Conservation (phyloP, 2,888 invertebrate species). For the Eupithecia dodoneata region DNA sequence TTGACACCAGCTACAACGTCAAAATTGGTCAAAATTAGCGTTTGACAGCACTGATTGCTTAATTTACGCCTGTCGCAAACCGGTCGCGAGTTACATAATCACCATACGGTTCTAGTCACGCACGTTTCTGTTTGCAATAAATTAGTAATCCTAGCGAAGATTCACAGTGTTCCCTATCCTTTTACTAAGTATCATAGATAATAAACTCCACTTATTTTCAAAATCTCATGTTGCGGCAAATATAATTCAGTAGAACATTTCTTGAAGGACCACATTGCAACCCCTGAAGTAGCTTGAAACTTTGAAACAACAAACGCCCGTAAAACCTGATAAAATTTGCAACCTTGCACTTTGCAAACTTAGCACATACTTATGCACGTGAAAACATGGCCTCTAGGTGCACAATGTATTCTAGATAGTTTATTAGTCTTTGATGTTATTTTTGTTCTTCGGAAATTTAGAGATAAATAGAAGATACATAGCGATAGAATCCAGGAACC, state of each 20-base stretch:
- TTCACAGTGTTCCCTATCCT: background rate
- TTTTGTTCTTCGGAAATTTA: too few relatives aligned
- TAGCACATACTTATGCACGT: too few relatives aligned
- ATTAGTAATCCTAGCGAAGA: background rate
- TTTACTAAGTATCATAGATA: too few relatives aligned
- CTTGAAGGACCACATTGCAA: background rate
- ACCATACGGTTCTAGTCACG: too few relatives aligned
- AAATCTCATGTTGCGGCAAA: background rate
- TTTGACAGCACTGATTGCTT: too few relatives aligned
- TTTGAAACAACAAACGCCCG: background rate
- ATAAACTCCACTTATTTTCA: background rate
- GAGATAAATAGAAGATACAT: too few relatives aligned
- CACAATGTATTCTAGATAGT: background rate
- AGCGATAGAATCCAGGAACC: too few relatives aligned
- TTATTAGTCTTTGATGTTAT: background rate
- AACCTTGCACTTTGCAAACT: background rate
- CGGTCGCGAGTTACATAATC: too few relatives aligned
- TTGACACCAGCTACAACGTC: too few relatives aligned
- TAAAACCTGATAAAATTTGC: constrained; percentile 3
- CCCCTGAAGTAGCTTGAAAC: background rate
- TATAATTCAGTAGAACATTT: background rate
- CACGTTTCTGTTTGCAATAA: background rate
- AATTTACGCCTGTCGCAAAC: too few relatives aligned
- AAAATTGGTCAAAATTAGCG: too few relatives aligned
- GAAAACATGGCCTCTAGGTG: background rate